Conservation (phyloP, 2,888 invertebrate species). For the Ischnus inquisitorius region DNA sequence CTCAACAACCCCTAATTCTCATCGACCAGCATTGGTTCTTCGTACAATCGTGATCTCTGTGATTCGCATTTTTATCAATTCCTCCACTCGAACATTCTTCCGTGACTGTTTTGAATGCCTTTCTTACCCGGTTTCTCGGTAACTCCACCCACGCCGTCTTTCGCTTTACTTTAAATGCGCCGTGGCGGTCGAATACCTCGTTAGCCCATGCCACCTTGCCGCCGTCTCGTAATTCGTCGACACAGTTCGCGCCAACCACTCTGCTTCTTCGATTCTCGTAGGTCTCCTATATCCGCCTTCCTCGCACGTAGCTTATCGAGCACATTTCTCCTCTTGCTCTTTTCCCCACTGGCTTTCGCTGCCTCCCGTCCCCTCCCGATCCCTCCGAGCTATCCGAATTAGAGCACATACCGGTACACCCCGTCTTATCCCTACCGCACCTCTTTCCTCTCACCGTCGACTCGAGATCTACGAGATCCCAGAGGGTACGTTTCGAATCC, state of each 20-base stretch:
- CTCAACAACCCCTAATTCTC: no score
- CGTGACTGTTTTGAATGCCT: neutral
- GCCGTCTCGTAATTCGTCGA: slow-evolving; percentile 19
- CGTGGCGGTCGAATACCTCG: slow-evolving; percentile 21
- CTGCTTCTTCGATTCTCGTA: slow-evolving; percentile 28
- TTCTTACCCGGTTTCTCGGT: neutral
- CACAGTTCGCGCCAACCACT: slow-evolving; percentile 16
- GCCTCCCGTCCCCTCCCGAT: neutral
- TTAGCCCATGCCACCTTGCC: slow-evolving; percentile 38
- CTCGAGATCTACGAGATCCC: slow-evolving; percentile 48
- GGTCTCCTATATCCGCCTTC: neutral
- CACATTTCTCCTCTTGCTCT: neutral
- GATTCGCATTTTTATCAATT: neutral
- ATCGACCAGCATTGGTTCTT: no score
- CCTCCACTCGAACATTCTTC: neutral
- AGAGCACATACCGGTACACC: neutral
- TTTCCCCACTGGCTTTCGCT: neutral
- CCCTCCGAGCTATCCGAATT: slow-evolving; percentile 1
- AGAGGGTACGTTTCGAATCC: slow-evolving; percentile 21
- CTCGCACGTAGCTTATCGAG: slow-evolving; percentile 8
- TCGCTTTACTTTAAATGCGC: slow-evolving; percentile 20
- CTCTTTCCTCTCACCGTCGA: slow-evolving; percentile 26
- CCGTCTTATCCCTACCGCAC: slow-evolving; percentile 8
- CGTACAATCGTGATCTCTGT: no score
- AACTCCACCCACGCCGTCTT: neutral